Percentiles rank a stretch among this genome's conserved stretches.
Conservation (phyloP, 2,113 vertebrate species). For the Amphilophus citrinellus region DNA sequence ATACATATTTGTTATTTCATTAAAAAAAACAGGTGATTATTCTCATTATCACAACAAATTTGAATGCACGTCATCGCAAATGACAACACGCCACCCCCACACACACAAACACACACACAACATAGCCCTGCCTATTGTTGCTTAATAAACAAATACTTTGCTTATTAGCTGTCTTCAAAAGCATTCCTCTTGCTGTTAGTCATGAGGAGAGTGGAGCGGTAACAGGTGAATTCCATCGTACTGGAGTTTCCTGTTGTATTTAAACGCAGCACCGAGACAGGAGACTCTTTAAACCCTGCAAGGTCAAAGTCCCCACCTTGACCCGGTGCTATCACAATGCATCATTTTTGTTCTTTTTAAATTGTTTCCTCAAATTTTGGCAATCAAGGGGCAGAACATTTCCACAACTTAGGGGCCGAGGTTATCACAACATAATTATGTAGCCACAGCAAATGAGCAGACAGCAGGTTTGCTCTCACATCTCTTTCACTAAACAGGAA, state of each 20-base stretch:
- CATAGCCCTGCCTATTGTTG: background rate
- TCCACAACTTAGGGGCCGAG: too few relatives aligned
- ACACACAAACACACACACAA: background rate
- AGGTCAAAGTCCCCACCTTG: background rate
- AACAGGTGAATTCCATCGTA: background rate
- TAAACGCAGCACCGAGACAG: background rate
- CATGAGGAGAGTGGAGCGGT: background rate
- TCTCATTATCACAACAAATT: background rate
- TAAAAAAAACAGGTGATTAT: background rate
- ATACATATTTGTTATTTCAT: background rate
- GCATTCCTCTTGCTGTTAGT: background rate
- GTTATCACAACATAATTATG: background rate
- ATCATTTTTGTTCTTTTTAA: fast-evolving
- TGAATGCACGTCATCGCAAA: background rate
- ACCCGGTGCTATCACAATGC: background rate
- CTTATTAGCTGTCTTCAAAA: background rate
- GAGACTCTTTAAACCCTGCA: background rate
- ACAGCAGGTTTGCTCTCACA: too few relatives aligned
- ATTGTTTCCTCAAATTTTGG: background rate
- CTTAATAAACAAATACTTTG: background rate
- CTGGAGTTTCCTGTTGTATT: conserved; percentile 5
- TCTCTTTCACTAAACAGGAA: background rate
- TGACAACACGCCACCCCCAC: background rate
- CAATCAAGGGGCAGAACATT: background rate
- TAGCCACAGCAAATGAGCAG: background rate